Evolutionary conservation across 2,888 invertebrate genomes (phyloP), one percentile per base, ranked within the genome.

Genomic region (Parasteatoda lunata): DNA sequence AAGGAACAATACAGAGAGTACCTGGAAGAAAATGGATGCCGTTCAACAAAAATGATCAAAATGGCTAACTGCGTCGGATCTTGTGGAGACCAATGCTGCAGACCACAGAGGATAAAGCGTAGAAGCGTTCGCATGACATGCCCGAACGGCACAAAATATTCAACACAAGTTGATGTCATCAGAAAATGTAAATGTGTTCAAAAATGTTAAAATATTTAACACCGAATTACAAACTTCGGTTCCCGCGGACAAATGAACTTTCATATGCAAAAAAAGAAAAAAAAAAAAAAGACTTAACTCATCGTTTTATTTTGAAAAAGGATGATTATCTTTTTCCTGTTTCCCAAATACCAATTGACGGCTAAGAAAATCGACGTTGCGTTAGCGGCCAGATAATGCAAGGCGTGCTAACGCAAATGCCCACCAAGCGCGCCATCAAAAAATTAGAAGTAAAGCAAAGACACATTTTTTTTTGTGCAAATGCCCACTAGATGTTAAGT

Each of bases 101-200:
- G 95, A 89, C 96, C 98, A 3, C 94, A 96, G 91, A 96, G 97
- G 93, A 97, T 97, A 90, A 97, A 98, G 93, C 95, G 96, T 92
- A 95, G 98, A 93, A 97, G 97, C 95, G 97, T 98, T 91, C 96
- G 97, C 90, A 94, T 99, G 90, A 95, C 97, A 90, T 99, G 98
- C 93, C 94, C 95, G 89, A 96, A 98, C 92, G 97, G 98, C 89
- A 96, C 96, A 84, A 95, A 96, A 89, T 98, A 97, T 94, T 96
- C 97, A 93, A 97, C 97, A 94, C 97, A 98, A 92, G 95, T 98
- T 91, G 98, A 98, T 91, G 96, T 98, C 92, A 97, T 98, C 92
- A 95, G 98, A 92, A 98, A 98, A 93, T 98, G 98, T 93, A 96
- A 97, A 90, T 98, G 98, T 94, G 95, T 96, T 69, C 77, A 81